Conservation (phyloP, 1,140 invertebrate genomes). For the Phymastichus coffea region DNA sequence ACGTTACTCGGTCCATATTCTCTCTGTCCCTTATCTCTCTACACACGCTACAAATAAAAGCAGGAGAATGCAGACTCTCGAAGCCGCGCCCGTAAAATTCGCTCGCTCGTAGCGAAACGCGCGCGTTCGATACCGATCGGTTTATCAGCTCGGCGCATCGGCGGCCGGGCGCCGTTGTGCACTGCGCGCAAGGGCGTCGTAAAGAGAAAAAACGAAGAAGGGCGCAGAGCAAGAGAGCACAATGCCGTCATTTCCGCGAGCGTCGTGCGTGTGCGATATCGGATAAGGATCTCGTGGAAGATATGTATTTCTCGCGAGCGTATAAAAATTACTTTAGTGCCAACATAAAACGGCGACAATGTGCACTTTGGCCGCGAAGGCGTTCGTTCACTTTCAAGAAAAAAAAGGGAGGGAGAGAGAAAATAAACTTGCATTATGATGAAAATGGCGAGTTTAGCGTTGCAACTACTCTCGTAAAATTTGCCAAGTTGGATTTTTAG, state of each 20-base stretch:
- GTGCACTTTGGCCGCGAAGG: constrained; percentile 2
- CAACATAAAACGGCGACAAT: background rate
- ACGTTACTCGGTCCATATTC: too few species aligned
- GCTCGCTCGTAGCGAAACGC: constrained; percentile 11
- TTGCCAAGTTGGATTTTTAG: too few species aligned
- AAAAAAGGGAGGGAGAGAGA: background rate
- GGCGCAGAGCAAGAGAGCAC: background rate
- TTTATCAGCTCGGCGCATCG: constrained; percentile 35
- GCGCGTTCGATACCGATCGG: constrained; percentile 40
- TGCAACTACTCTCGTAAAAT: too few species aligned
- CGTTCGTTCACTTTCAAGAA: constrained; percentile 19
- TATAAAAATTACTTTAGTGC: constrained; percentile 21
- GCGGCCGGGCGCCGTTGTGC: constrained; percentile 10
- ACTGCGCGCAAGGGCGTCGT: background rate
- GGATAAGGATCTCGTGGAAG: background rate
- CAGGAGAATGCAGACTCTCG: constrained; percentile 6
- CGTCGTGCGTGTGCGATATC: background rate
- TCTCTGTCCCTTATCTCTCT: too few species aligned
- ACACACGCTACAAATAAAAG: too few species aligned
- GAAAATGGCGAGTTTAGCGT: too few species aligned
- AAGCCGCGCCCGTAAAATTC: constrained; percentile 37
- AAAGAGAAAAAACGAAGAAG: background rate
- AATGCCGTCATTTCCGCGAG: background rate
- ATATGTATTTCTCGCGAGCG: constrained; percentile 20
- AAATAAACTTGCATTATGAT: too few species aligned